phyloP scores from a whole-genome alignment of 2,888 invertebrate genomes.

The Lepidochrysops patricia region DNA sequence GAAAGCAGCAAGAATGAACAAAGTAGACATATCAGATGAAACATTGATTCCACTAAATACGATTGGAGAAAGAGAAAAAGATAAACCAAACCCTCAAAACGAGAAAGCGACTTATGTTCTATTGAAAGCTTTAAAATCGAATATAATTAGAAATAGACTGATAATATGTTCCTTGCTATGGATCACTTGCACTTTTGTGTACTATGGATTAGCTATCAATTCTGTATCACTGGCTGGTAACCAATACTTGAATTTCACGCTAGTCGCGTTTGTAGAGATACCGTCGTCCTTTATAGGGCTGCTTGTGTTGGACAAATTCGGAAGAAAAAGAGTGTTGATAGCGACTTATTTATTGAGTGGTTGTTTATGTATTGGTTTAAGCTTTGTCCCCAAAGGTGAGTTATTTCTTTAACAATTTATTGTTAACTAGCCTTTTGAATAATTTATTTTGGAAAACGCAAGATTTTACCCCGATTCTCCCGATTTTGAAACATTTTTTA shows the following conservation, averaged over 20 bases:
- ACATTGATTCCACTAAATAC: conserved; percentile 49
- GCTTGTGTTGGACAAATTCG: conserved; percentile 76
- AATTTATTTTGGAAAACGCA: no score
- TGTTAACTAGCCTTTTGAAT: no score
- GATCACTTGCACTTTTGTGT: conserved; percentile 86
- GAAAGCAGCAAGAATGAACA: conserved; percentile 79
- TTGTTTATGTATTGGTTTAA: conserved; percentile 11
- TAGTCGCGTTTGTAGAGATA: conserved; percentile 78
- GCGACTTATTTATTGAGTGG: conserved; percentile 78
- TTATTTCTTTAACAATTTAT: background rate
- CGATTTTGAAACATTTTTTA: no score
- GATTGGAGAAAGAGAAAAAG: conserved; percentile 29
- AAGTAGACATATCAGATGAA: conserved; percentile 58
- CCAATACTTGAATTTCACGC: conserved; percentile 84
- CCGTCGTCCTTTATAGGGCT: conserved; percentile 81
- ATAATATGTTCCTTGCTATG: conserved; percentile 82
- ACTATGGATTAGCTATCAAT: conserved; percentile 86
- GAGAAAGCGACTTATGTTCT: conserved; percentile 36
- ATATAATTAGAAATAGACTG: conserved; percentile 71
- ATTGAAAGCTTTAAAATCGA: conserved; percentile 66
- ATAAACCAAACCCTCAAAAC: conserved; percentile 24
- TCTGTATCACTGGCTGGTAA: conserved; percentile 84
- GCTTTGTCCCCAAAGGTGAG: background rate
- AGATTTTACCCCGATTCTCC: no score
- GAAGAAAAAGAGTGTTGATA: conserved; percentile 77